Conservation (phyloP, 2,888 invertebrate genomes). For the Heliconius aoede region DNA sequence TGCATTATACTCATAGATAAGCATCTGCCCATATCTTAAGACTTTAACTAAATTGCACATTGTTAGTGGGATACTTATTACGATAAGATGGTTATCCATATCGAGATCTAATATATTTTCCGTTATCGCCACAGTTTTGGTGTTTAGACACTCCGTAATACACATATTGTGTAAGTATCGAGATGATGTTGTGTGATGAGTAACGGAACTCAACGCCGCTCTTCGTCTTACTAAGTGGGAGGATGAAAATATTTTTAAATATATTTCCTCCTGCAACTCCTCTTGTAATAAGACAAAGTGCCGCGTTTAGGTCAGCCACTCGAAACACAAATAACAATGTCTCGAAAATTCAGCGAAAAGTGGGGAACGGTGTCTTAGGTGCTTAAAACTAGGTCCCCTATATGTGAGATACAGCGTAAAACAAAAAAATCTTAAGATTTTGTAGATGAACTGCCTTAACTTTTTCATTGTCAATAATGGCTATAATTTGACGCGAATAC, state of each 20-base stretch:
- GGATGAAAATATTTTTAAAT: too few relatives aligned
- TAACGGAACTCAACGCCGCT: too few relatives aligned
- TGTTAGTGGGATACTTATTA: conserved; percentile 47
- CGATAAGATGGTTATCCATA: conserved; percentile 11
- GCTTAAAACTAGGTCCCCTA: not conserved
- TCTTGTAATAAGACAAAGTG: too few relatives aligned
- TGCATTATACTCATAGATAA: conserved; percentile 33
- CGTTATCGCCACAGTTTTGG: not conserved
- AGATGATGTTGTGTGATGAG: too few relatives aligned
- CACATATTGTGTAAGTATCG: too few relatives aligned
- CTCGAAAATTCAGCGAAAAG: too few relatives aligned
- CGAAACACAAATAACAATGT: too few relatives aligned
- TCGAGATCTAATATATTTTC: conserved; percentile 6
- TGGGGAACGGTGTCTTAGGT: not conserved
- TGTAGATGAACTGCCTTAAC: not conserved
- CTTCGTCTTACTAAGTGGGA: too few relatives aligned
- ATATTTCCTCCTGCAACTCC: too few relatives aligned
- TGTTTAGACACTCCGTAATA: not conserved
- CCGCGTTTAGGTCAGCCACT: too few relatives aligned
- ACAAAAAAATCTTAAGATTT: not conserved
- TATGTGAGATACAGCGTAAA: not conserved
- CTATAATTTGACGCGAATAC: conserved; percentile 45
- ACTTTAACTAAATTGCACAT: conserved; percentile 57
- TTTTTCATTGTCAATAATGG: conserved; percentile 38
- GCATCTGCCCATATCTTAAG: conserved; percentile 40